Base-by-base conservation (phyloP, 37 sponge, comb jelly and placozoan species). In the Beroe ovata region DNA sequence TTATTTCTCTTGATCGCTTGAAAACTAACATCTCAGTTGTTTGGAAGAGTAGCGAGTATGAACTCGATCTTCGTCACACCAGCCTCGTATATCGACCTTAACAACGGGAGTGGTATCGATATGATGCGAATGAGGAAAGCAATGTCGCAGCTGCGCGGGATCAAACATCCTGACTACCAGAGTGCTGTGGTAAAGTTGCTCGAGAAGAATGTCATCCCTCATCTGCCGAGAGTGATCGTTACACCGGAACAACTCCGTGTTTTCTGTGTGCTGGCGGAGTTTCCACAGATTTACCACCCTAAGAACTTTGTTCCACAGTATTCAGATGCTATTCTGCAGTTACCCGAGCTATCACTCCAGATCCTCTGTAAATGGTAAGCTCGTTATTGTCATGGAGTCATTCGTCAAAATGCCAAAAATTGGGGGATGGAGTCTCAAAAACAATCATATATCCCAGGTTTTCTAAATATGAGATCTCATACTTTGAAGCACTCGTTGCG, bases 101-200 rank as follows among this genome's bases (percentile, higher is more conserved):
- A 21, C n/a, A 6, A 39, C 1, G 84, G 84, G 6, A 77, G 84
- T 42, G 84, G 84, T 1, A 77, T 77, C 41, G 84, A 77, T 29
- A 77, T 77, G 84, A 39, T 40, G 38, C 21, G 84, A 36, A 38
- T 77, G 84, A 77, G 84, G 38, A 77, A 77, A 26, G 22, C 28
- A 0, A 42, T 77, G 54, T 16, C 84, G 0, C 84, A 42, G n/a
- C 84, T 77, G 4, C 2, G 54, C 4, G 47, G 36, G 0, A 23
- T 77, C 0, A 77, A 77, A 38, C 84, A 77, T 23, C 47, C 84
- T 33, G 84, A 77, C n/a, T 77, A 77, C 33, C 84, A 77, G 54
- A 77, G 41, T 1, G 84, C 84, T 6, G 33, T 77, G 41, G 20
- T 54, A 8, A 26, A 40, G 28, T n/a, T 39, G 1, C 47, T 77